These are phyloP conservation scores for Drosophila sturtevanti DNA, from an alignment of 1,140 invertebrate species.

Conservation along the genomic window DNA sequence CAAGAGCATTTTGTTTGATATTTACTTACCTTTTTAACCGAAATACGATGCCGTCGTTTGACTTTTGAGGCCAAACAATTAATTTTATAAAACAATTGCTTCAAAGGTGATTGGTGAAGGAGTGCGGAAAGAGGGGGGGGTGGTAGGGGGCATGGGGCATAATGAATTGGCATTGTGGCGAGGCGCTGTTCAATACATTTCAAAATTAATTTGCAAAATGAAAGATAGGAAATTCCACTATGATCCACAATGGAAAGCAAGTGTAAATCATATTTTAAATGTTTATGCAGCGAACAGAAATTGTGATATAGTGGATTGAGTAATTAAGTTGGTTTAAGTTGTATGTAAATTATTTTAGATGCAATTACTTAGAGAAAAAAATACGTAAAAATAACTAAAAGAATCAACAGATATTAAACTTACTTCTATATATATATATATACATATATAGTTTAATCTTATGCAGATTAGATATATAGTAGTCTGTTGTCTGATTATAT, in stretches of 20 bases:
- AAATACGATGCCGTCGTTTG: conserved; percentile 21
- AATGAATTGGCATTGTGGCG: conserved; percentile 27
- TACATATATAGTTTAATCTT: too few species aligned
- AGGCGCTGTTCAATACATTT: conserved; percentile 35
- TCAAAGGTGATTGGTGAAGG: background rate
- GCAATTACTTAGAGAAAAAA: too few species aligned
- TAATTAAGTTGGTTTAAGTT: too few species aligned
- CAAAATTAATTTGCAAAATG: conserved; percentile 33
- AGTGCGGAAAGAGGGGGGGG: background rate
- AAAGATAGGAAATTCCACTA: conserved; percentile 32
- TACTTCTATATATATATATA: too few species aligned
- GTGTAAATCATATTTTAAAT: conserved; percentile 2
- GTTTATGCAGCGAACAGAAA: conserved; percentile 1
- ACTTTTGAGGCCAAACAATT: conserved; percentile 68
- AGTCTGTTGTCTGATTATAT: too few species aligned
- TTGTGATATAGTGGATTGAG: too few species aligned
- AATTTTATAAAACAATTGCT: conserved; percentile 66
- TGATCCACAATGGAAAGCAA: conserved; percentile 34
- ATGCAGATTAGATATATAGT: too few species aligned
- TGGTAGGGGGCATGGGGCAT: background rate
- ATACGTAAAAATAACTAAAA: too few species aligned
- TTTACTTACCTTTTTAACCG: conserved; percentile 12
- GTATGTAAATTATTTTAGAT: too few species aligned
- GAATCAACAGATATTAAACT: too few species aligned
- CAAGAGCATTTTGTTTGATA: conserved; percentile 55